phyloP scores from a whole-genome alignment of 2,888 invertebrate species.

The Eilema depressum region DNA sequence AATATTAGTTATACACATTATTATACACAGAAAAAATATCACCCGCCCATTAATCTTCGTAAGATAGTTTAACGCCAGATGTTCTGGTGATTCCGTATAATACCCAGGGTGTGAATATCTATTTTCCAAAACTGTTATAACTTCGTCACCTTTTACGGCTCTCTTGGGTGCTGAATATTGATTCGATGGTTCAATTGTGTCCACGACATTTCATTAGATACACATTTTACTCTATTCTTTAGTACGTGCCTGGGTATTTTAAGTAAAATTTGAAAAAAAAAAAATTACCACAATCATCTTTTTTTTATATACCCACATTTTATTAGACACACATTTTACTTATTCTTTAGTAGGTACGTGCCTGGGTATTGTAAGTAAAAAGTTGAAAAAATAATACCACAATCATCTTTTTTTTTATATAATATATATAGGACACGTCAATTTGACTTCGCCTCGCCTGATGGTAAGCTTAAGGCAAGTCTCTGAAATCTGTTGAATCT shows the following conservation, averaged over 20 bases:
- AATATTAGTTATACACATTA: not conserved
- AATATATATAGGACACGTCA: too few relatives aligned
- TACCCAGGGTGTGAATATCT: conserved; percentile 13
- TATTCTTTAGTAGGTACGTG: too few relatives aligned
- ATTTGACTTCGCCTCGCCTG: too few relatives aligned
- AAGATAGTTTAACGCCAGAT: conserved; percentile 19
- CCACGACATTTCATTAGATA: not conserved
- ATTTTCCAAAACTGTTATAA: conserved; percentile 21
- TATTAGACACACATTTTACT: too few relatives aligned
- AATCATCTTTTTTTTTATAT: too few relatives aligned
- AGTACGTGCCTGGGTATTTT: not conserved
- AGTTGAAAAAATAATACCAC: too few relatives aligned
- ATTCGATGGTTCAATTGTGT: conserved; percentile 7
- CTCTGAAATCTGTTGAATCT: too few relatives aligned
- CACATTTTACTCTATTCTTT: not conserved
- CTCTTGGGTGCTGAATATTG: conserved; percentile 20
- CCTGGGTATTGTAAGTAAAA: too few relatives aligned
- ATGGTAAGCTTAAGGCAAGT: too few relatives aligned
- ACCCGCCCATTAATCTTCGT: not conserved
- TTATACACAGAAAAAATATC: not conserved
- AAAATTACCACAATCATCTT: too few relatives aligned
- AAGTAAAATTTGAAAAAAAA: too few relatives aligned
- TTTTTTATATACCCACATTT: too few relatives aligned
- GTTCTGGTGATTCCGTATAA: conserved; percentile 21
- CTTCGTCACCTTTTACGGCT: conserved; percentile 17